phyloP scores from a whole-genome alignment of 2,888 invertebrate genomes.

The Fabriciana adippe region DNA sequence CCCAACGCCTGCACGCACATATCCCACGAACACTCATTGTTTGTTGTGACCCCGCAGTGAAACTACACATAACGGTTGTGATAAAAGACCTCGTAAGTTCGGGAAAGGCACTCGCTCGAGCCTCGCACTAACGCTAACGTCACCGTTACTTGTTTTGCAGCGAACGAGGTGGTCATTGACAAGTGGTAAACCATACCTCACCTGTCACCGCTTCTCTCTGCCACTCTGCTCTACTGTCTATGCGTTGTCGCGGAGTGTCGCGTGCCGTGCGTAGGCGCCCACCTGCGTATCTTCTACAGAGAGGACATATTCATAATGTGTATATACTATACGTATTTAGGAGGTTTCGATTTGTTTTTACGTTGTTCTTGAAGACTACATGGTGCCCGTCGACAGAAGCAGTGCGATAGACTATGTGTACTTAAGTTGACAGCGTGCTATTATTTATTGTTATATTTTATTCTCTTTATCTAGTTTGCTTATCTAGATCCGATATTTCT shows the following conservation, averaged over 20 bases:
- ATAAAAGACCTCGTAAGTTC: constrained; percentile 73
- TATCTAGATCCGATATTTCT: constrained; percentile 79
- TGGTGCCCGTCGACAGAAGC: constrained; percentile 81
- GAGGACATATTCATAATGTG: constrained; percentile 81
- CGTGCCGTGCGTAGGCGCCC: constrained; percentile 46
- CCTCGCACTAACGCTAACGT: constrained; percentile 72
- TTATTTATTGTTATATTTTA: constrained; percentile 81
- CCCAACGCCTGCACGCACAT: constrained; percentile 76
- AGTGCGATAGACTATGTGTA: constrained; percentile 81
- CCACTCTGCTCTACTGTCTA: too few species aligned
- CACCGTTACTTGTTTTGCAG: constrained; percentile 79
- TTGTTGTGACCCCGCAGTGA: constrained; percentile 82
- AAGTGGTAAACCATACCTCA: constrained; percentile 84
- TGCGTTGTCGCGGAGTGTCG: constrained; percentile 44
- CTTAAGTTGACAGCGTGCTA: constrained; percentile 80
- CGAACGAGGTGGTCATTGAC: constrained; percentile 87
- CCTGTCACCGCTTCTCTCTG: constrained; percentile 40
- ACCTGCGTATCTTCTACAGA: constrained; percentile 61
- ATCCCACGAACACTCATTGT: constrained; percentile 82
- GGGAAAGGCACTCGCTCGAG: constrained; percentile 65
- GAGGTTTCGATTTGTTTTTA: constrained; percentile 80
- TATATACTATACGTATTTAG: constrained; percentile 81
- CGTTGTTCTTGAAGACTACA: constrained; percentile 81
- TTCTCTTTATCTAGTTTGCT: constrained; percentile 80
- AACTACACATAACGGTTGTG: constrained; percentile 80